Base-by-base conservation (phyloP, 2,113 vertebrate genomes). In the Indicator maculatus region DNA sequence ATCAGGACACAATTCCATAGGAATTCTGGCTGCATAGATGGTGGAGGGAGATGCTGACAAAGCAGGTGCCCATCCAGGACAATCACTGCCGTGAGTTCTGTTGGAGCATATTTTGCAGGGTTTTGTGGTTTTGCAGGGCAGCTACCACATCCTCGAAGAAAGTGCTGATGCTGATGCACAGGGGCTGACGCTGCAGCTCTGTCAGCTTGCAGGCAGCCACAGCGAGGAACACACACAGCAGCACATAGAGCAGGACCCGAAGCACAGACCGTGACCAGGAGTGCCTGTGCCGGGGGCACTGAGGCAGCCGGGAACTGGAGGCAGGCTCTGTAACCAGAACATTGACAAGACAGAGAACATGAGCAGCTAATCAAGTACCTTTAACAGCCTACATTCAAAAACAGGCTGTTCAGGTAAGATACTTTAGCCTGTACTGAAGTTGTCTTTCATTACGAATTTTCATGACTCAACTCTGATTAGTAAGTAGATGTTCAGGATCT, bases 1-100 rank as follows among this genome's bases (percentile, higher is more conserved):
- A 88, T 94, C 98, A 97, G 96, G 97, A 97, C 92, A 97, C 98
- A 98, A 98, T 99, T 99, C 98, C 98, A 98, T 98, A 98, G 99
- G 99, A 99, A 99, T 98, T 98, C 98, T 97, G 97, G 96, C 96
- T 97, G 96, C 39, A 45, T 91, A 93, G 95, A 97, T 77, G 96
- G 96, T 56, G 97, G 97, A 98, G 95, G 97, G 97, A 64, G 97
- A 96, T 24, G 96, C 81, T 60, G 94, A 94, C 11, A 30, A 90
- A 91, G 90, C 91, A 77, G 71, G 63, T n/a, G 93, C 93, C 89
- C 56, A 5, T 56, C 77, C 66, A 55, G 87, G 88, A 75, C 59
- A 58, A 96, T 97, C 97, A 98, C 86, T 98, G 97, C 94, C 97
- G 97, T 0, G 98, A 98, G 77, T 98, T 97, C 89, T 97, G 97